phyloP scores from a whole-genome alignment of 2,888 invertebrate species.

The Bembecia ichneumoniformis region DNA sequence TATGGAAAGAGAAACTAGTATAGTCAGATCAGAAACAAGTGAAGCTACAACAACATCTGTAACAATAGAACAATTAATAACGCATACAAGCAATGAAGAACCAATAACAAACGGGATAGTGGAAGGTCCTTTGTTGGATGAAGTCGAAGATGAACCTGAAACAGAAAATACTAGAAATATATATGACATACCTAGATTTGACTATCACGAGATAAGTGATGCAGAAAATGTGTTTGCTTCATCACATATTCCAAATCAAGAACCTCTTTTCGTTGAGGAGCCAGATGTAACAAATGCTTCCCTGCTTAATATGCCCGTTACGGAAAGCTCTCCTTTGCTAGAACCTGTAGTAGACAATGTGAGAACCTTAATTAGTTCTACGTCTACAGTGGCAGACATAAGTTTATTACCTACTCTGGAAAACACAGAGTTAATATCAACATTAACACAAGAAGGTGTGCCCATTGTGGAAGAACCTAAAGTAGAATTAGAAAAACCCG shows the following conservation, averaged over 20 bases:
- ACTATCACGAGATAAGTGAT: constrained; percentile 34
- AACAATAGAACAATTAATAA: neutral
- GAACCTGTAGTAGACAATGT: neutral
- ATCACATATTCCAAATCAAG: constrained; percentile 4
- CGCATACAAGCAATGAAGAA: neutral
- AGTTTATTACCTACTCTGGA: neutral
- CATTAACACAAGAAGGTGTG: neutral
- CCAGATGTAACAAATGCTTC: neutral
- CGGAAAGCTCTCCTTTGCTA: neutral
- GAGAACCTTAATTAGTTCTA: neutral
- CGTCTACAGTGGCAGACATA: neutral
- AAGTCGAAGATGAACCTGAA: neutral
- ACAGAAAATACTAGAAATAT: constrained; percentile 6
- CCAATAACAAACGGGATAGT: constrained; percentile 1
- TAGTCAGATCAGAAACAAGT: neutral
- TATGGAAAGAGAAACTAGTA: neutral
- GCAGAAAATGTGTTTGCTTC: constrained; percentile 31
- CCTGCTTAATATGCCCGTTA: neutral
- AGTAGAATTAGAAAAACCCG: neutral
- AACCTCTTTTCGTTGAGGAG: neutral
- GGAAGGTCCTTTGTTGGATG: neutral
- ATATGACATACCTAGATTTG: constrained; percentile 29
- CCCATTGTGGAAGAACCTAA: neutral
- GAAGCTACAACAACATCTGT: neutral
- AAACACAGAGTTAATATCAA: neutral